Percentiles rank a stretch among this genome's conserved stretches.
These are phyloP conservation scores for Chaenodraco wilsoni DNA, from an alignment of 2,797 vertebrate species.

Conservation along the genomic window DNA sequence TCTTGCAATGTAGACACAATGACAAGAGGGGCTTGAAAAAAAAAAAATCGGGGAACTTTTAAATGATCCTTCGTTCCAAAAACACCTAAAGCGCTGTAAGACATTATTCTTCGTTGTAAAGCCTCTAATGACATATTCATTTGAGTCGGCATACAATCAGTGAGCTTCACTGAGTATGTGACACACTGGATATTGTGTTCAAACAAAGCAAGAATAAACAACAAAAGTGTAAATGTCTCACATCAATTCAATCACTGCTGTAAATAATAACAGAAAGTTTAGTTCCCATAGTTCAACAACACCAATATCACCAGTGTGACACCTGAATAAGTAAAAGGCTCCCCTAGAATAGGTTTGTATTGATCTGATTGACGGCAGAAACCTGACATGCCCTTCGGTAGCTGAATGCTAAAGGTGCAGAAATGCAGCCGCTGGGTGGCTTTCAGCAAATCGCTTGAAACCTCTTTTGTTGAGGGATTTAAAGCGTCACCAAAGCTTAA, in stretches of 20 bases:
- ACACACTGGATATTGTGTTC: not conserved
- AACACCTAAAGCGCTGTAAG: not conserved
- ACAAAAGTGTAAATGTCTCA: not conserved
- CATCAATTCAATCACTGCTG: not conserved
- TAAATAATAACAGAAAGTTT: too few relatives aligned
- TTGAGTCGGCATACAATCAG: not conserved
- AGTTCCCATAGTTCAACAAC: not conserved
- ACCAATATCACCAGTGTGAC: not conserved
- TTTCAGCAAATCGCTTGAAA: conserved; percentile 65
- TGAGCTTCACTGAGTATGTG: not conserved
- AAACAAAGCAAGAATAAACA: conserved; percentile 3
- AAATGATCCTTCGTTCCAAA: too few relatives aligned
- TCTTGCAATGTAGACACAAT: too few relatives aligned
- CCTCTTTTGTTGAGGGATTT: conserved; percentile 71
- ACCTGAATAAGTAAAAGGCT: conserved; percentile 16
- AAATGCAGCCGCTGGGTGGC: conserved; percentile 38
- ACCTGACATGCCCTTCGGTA: conserved; percentile 10
- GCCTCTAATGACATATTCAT: not conserved
- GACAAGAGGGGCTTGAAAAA: too few relatives aligned
- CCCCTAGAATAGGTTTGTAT: conserved; percentile 9
- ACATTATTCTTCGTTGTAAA: not conserved
- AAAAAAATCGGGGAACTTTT: too few relatives aligned
- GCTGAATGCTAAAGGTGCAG: conserved; percentile 49
- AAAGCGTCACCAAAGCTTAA: conserved; percentile 60
- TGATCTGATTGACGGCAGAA: conserved; percentile 13